phyloP scores from a whole-genome alignment of 2,113 vertebrate species.

The Ceuthmochares aereus region DNA sequence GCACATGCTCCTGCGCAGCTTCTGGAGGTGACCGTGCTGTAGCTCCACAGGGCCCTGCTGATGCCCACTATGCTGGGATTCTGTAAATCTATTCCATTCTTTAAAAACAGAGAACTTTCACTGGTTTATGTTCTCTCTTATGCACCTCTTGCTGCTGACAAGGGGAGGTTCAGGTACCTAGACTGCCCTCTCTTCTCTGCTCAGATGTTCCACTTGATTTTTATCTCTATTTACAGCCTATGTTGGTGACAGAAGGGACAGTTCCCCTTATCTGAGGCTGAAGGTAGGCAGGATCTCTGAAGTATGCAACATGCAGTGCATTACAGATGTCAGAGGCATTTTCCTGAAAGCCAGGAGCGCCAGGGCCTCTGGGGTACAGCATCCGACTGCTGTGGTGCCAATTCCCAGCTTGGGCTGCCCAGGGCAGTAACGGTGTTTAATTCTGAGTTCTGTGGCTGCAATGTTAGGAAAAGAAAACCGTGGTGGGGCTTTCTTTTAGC shows the following conservation, averaged over 20 bases:
- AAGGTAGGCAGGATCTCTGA: not conserved
- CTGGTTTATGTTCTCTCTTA: not conserved
- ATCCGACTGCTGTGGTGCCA: not conserved
- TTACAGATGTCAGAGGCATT: not conserved
- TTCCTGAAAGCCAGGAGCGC: not conserved
- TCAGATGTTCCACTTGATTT: not conserved
- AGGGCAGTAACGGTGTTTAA: not conserved
- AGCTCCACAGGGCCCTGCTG: no score
- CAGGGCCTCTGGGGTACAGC: not conserved
- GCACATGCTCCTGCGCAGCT: no score
- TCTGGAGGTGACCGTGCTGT: no score
- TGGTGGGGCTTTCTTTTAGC: not conserved
- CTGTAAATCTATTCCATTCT: not conserved
- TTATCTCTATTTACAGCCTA: not conserved
- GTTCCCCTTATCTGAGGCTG: not conserved
- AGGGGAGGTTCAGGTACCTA: not conserved
- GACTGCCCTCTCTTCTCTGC: not conserved
- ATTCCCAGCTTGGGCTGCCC: not conserved
- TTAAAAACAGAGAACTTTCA: not conserved
- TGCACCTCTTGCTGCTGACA: not conserved
- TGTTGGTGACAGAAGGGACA: not conserved
- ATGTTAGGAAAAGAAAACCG: not conserved
- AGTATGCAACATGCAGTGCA: not conserved
- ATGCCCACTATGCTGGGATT: no score
- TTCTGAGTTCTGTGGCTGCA: not conserved